Percentiles rank a stretch among this genome's conserved stretches.
These are phyloP conservation scores for Corythaixoides concolor DNA, from an alignment of 2,113 vertebrate genomes.

Conservation along the genomic window DNA sequence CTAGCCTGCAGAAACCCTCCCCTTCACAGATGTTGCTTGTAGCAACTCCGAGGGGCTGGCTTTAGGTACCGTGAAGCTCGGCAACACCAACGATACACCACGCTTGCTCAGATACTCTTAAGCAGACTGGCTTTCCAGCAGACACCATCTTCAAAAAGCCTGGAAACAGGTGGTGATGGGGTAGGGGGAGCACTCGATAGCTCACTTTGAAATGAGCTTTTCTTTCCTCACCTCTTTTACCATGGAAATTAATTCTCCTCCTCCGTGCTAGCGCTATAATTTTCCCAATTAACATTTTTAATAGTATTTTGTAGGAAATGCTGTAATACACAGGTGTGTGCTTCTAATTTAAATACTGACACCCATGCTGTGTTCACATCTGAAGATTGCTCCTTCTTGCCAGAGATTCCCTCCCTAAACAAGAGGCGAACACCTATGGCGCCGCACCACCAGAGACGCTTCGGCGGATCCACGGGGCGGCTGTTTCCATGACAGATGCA, in stretches of 20 bases:
- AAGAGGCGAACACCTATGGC: background rate
- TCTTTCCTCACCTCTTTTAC: background rate
- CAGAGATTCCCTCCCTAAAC: background rate
- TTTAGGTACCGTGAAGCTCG: background rate
- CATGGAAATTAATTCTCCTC: conserved; percentile 33
- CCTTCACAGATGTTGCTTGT: background rate
- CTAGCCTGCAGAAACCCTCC: background rate
- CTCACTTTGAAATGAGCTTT: background rate
- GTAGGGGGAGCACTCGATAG: background rate
- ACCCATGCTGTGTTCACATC: conserved; percentile 16
- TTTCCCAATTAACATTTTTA: conserved; percentile 57
- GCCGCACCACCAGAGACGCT: rapidly evolving
- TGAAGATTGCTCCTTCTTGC: background rate
- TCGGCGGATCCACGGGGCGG: rapidly evolving
- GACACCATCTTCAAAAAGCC: background rate
- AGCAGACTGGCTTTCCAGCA: background rate
- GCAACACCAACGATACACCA: background rate
- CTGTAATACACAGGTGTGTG: conserved; percentile 30
- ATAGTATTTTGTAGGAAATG: conserved; percentile 52
- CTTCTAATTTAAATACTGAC: conserved; percentile 46
- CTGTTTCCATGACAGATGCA: background rate
- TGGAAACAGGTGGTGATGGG: background rate
- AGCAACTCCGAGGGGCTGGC: background rate
- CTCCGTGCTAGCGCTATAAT: background rate
- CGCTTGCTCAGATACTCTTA: background rate